phyloP scores from a whole-genome alignment of 2,888 invertebrate species.

The Polydrusus cervinus region DNA sequence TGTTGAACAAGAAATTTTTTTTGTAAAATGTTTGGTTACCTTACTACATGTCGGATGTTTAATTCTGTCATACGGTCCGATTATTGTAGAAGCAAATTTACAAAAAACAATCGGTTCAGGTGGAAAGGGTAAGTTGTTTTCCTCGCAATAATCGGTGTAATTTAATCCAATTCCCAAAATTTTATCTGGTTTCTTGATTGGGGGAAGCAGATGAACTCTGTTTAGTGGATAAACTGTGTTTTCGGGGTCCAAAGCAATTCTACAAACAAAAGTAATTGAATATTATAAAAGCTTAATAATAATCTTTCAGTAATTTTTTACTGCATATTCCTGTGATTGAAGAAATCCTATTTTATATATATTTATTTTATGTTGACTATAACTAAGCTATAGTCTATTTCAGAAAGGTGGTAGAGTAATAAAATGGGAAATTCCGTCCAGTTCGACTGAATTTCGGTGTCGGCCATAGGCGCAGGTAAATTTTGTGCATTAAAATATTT shows the following conservation, averaged over 20 bases:
- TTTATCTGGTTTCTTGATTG: constrained; percentile 86
- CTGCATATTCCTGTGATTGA: too few species aligned
- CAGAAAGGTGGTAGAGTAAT: too few species aligned
- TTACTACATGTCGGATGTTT: constrained; percentile 76
- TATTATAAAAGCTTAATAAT: too few species aligned
- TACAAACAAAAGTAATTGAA: constrained; percentile 57
- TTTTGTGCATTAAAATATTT: too few species aligned
- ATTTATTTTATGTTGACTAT: too few species aligned
- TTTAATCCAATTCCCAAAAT: constrained; percentile 89
- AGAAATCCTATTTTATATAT: too few species aligned
- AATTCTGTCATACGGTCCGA: constrained; percentile 81
- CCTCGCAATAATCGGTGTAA: constrained; percentile 87
- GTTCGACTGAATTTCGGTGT: too few species aligned
- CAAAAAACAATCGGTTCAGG: constrained; percentile 87
- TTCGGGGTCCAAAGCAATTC: constrained; percentile 71
- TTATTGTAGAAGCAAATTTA: constrained; percentile 85
- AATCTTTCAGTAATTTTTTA: too few species aligned
- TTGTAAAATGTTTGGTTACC: constrained; percentile 66
- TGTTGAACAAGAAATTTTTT: too few species aligned
- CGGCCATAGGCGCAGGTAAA: too few species aligned
- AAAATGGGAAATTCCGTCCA: too few species aligned
- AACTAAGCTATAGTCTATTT: too few species aligned
- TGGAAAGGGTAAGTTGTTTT: constrained; percentile 82
- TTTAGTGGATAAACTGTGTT: constrained; percentile 70
- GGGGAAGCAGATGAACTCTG: constrained; percentile 78